Percentiles rank a stretch among this genome's conserved stretches.
Conservation (phyloP, 1,140 invertebrate genomes). For the Tetramorium alpestre region DNA sequence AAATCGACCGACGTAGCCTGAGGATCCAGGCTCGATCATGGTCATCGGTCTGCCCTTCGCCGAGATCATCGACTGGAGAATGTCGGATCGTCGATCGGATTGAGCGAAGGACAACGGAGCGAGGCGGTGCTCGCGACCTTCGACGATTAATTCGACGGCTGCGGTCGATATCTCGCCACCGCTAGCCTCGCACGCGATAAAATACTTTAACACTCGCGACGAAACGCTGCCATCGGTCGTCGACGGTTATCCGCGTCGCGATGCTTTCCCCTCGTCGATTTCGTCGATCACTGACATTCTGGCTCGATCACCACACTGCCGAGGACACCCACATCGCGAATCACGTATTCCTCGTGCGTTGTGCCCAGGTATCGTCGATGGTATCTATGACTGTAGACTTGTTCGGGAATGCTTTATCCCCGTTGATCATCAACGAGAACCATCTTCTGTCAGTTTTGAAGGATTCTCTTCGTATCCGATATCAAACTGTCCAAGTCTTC, state of each 20-base stretch:
- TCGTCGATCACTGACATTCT: slow-evolving; percentile 28
- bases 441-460: neutral
- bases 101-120: slow-evolving; percentile 14
- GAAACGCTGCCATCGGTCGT: slow-evolving; percentile 30
- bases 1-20: slow-evolving; percentile 83
- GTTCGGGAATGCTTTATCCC: neutral
- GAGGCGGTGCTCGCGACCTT: slow-evolving; percentile 51
- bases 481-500: neutral
- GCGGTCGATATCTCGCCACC: slow-evolving; percentile 45
- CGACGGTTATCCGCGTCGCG: neutral
- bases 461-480: neutral
- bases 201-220: slow-evolving; percentile 23
- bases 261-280: neutral
- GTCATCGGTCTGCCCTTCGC: neutral
- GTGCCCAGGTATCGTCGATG: neutral
- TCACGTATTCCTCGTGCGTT: neutral
- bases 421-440: neutral
- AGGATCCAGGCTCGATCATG: slow-evolving; percentile 28
- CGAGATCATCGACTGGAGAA: neutral
- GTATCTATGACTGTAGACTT: neutral
- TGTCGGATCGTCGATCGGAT: slow-evolving; percentile 18
- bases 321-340: slow-evolving; percentile 25
- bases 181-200: slow-evolving; percentile 44
- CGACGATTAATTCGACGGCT: slow-evolving; percentile 51
- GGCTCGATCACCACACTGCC: slow-evolving; percentile 14